Percentiles rank a stretch among this genome's conserved stretches.
phyloP scores from a whole-genome alignment of 37 sponge, comb jelly and placozoan species.

The Agelas oroides region DNA sequence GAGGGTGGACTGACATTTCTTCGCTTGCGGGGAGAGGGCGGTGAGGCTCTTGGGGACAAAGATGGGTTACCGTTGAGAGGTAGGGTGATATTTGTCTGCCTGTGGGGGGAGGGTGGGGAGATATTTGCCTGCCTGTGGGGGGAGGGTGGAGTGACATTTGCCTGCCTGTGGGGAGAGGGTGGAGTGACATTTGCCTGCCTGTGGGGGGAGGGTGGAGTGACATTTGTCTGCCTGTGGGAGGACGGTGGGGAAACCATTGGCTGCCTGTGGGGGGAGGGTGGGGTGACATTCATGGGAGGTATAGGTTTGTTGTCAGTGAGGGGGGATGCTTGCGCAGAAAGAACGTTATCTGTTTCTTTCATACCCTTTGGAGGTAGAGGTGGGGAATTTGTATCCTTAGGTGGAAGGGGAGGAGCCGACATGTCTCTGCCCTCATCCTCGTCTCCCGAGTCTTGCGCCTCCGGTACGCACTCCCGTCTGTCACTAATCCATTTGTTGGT shows the following conservation, averaged over 20 bases:
- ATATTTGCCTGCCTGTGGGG: not conserved
- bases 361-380: conserved; percentile 2
- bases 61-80: not conserved
- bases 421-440: not conserved
- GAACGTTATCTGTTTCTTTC: too few relatives aligned
- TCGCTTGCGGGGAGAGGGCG: not conserved
- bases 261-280: not conserved
- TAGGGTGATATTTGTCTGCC: not conserved
- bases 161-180: not conserved
- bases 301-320: too few relatives aligned
- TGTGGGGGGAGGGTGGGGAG: not conserved
- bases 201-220: not conserved
- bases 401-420: not conserved
- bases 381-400: conserved; percentile 1
- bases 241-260: not conserved
- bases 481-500: not conserved
- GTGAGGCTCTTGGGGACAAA: not conserved
- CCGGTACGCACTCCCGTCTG: too few relatives aligned
- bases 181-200: not conserved
- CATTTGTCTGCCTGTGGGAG: not conserved
- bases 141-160: not conserved
- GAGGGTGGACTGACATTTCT: too few relatives aligned
- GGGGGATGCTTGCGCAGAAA: too few relatives aligned
- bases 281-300: not conserved
- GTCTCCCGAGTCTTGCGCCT: not conserved